Conservation (phyloP, 2,113 vertebrate species). For the Gallinago jamesoni region DNA sequence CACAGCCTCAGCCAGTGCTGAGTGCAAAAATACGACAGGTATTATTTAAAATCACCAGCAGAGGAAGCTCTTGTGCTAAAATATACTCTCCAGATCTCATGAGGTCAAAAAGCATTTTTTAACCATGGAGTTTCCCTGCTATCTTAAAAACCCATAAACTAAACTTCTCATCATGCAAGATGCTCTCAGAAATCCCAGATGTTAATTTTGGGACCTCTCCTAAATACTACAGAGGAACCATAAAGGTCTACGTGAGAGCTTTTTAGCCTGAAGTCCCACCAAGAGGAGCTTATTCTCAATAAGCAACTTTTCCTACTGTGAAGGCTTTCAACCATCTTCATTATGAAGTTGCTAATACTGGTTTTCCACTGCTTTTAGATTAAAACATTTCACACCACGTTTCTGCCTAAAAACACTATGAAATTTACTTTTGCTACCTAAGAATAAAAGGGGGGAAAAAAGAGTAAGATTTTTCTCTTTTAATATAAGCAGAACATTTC, state of each 20-base stretch:
- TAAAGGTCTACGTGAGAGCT: background rate
- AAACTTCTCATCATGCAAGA: background rate
- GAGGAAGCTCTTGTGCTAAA: constrained; percentile 42
- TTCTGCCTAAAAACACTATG: background rate
- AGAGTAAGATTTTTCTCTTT: background rate
- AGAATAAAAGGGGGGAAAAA: background rate
- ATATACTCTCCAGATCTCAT: background rate
- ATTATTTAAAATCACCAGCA: constrained; percentile 8
- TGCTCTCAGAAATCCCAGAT: background rate
- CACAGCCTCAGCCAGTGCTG: background rate
- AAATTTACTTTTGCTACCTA: background rate
- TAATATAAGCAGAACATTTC: background rate
- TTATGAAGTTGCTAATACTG: background rate
- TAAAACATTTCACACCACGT: background rate
- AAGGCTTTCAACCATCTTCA: background rate
- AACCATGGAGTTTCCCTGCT: background rate
- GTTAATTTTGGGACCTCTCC: background rate
- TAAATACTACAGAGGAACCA: background rate
- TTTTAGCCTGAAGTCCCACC: background rate
- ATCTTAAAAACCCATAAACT: background rate
- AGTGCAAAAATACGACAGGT: background rate
- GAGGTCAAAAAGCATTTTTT: background rate
- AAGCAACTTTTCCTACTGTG: background rate
- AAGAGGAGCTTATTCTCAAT: background rate
- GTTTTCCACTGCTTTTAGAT: background rate